phyloP scores from a whole-genome alignment of 1,140 invertebrate genomes.

The Zelostemma sp. region DNA sequence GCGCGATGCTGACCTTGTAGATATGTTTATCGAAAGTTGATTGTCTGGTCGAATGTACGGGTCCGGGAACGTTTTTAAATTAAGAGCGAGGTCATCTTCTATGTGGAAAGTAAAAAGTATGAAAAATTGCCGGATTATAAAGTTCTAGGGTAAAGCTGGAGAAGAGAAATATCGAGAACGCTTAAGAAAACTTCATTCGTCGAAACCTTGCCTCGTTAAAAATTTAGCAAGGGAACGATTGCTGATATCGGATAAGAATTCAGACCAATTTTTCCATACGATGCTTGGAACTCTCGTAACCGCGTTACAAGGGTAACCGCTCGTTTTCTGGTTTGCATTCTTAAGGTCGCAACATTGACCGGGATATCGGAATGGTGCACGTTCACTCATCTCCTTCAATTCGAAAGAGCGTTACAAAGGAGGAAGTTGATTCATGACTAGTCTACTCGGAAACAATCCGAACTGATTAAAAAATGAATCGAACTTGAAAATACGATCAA shows the following conservation, averaged over 20 bases:
- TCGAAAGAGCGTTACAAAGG: background rate
- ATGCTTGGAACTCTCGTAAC: conserved; percentile 16
- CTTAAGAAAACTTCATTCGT: no score
- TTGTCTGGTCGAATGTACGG: conserved; percentile 40
- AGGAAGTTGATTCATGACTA: conserved; percentile 19
- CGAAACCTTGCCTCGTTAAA: no score
- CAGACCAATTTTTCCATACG: conserved; percentile 30
- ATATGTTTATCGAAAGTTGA: conserved; percentile 44
- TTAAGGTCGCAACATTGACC: conserved; percentile 63
- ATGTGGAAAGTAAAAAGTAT: conserved; percentile 24
- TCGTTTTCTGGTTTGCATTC: conserved; percentile 43
- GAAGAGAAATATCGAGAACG: background rate
- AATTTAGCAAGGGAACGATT: background rate
- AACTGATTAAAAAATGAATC: no score
- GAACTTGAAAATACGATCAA: background rate
- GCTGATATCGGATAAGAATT: background rate
- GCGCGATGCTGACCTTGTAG: conserved; percentile 27
- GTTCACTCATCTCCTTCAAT: conserved; percentile 36
- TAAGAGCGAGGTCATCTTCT: conserved; percentile 52
- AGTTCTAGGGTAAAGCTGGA: conserved; percentile 9
- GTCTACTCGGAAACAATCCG: no score
- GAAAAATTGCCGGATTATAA: conserved; percentile 9
- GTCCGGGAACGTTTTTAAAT: conserved; percentile 41
- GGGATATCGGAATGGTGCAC: conserved; percentile 42
- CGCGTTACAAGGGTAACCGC: conserved; percentile 57